Evolutionary conservation across 2,888 invertebrate species (phyloP), one percentile per base, ranked within the genome.

Genomic region (Heliconius charithonia): DNA sequence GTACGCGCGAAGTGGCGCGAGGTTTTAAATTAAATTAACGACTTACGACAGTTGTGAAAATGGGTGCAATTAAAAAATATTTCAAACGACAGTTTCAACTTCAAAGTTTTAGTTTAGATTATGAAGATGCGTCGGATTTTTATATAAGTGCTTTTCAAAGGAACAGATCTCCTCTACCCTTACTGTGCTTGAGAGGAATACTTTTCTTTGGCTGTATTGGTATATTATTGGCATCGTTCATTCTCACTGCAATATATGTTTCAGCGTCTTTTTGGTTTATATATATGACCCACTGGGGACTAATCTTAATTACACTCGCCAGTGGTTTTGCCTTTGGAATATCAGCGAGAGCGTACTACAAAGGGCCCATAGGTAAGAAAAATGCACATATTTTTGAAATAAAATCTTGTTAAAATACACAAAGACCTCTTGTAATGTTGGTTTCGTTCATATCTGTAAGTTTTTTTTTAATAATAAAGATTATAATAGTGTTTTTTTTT

Each of bases 231-330:
- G 29, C 90, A 2, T 93, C 93, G 0, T 81, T 88, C 45, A 81
- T 89, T 2, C 56, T 93, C 29, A 87, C 85, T 4, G 56, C 78
- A 2, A 29, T 29, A 12, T n/a, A 74, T 0, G 71, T 84, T 6
- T 32, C 74, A 0, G 79, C 87, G 0, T 85, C 85, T 0, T 86
- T 83, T 75, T 93, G 93, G 93, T 87, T 87, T n/a, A 89, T 93
- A 80, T 94, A 87, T 75, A 83, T 94, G 83, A 94, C 94, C 19
- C 92, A 93, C 79, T 94, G 94, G 94, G 94, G 94, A 1, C 78
- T 94, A 1, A 0, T 91, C 0, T 82, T 91, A 2, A 92, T 91
- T 63, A 87, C 90, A 9, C 77, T 88, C 0, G 86, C 91, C 10
- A 84, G 91, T 25, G 89, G 87, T 59, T 85, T 91, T 32, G 92